phyloP scores from a whole-genome alignment of 2,113 vertebrate genomes.

The Romanogobio albipinnatus region DNA sequence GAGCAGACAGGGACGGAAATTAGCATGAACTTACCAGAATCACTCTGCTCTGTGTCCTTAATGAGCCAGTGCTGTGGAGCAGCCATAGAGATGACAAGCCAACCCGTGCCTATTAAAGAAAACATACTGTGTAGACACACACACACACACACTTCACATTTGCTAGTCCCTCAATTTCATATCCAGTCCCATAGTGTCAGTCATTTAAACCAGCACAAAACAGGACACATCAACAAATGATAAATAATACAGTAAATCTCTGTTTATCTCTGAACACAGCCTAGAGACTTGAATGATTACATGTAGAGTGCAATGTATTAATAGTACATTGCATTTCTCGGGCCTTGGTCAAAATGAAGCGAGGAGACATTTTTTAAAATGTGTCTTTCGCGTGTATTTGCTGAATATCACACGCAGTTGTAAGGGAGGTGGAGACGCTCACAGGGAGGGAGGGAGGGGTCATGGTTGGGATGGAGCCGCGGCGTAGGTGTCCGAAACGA shows the following conservation, averaged over 20 bases:
- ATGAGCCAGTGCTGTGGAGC: constrained; percentile 56
- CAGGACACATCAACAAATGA: constrained; percentile 15
- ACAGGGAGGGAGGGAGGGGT: constrained; percentile 54
- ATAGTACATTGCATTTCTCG: constrained; percentile 29
- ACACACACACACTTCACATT: neutral
- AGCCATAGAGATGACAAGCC: constrained; percentile 47
- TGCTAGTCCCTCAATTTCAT: constrained; percentile 5
- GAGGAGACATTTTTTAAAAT: constrained; percentile 59
- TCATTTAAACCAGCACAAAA: constrained; percentile 8
- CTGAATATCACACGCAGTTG: constrained; percentile 69
- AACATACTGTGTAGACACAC: constrained; percentile 30
- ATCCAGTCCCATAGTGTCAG: constrained; percentile 27
- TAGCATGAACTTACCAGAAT: constrained; percentile 59
- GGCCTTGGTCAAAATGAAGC: neutral
- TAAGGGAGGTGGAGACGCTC: constrained; percentile 62
- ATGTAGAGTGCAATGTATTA: constrained; percentile 24
- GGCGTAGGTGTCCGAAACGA: constrained; percentile 70
- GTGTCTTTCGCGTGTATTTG: constrained; percentile 66
- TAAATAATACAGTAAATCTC: constrained; percentile 28
- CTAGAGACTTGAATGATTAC: constrained; percentile 20
- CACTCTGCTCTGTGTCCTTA: constrained; percentile 54
- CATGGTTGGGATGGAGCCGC: constrained; percentile 50
- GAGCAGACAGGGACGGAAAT: constrained; percentile 49
- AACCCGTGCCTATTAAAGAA: constrained; percentile 56
- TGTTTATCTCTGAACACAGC: constrained; percentile 9